phyloP scores from a whole-genome alignment of 2,113 vertebrate species.

The Pseudopodoces humilis region DNA sequence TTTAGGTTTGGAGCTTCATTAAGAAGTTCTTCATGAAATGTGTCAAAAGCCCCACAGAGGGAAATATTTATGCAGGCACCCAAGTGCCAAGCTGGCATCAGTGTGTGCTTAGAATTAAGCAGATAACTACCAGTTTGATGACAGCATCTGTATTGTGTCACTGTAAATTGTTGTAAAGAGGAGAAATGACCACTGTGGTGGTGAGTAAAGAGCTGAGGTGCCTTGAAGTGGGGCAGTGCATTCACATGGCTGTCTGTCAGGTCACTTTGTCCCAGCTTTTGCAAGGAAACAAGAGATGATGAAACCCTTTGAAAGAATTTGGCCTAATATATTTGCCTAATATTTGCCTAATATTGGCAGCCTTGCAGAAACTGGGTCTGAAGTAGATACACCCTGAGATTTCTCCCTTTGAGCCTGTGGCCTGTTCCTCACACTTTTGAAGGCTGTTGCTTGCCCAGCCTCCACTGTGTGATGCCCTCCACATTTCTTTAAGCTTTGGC shows the following conservation, averaged over 20 bases:
- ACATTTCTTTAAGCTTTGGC: not conserved
- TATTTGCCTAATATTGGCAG: not conserved
- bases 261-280: not conserved
- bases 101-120: not conserved
- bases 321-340: too few species aligned
- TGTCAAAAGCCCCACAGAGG: not conserved
- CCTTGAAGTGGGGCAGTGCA: accelerated
- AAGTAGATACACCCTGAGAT: not conserved
- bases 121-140: not conserved
- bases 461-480: not conserved
- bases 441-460: not conserved
- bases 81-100: not conserved
- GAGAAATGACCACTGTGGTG: not conserved
- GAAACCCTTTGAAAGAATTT: not conserved
- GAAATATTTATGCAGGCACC: not conserved
- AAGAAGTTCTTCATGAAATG: not conserved
- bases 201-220: not conserved
- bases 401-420: not conserved
- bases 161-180: not conserved
- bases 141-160: not conserved
- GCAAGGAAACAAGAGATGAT: not conserved
- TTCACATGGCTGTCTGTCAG: accelerated
- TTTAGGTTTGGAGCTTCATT: not conserved
- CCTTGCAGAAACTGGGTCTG: not conserved
- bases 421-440: accelerated